Evolutionary conservation across 2,113 vertebrate genomes (phyloP), one percentile per base, ranked within the genome.

Genomic region (Puntigrus tetrazona): DNA sequence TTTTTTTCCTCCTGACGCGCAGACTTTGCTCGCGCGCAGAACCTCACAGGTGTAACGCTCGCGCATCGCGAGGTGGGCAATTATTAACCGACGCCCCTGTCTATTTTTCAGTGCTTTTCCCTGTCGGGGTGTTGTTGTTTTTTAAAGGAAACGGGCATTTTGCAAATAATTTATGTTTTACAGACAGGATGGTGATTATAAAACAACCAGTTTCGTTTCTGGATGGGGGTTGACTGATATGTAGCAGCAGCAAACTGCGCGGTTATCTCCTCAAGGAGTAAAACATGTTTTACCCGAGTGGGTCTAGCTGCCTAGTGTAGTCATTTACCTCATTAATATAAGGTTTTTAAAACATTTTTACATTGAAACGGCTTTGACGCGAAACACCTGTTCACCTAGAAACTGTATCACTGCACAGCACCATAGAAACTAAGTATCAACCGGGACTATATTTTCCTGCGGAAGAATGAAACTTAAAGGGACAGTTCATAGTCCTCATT

Each of bases 31-130:
- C 83, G 61, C 82, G 52, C 84, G 29, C 57, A 84, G 61, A n/a
- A 45, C 27, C 38, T 80, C 67, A 87, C 88, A 89, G 90, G 88
- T 91, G 88, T 81, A 87, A 81, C 25, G 65, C 79, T 77, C 74
- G 70, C 84, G 84, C 86, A 76, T 86, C 57, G 74, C 50, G 76
- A 31, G 76, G 59, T 78, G 29, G 80, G 70, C 83, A 90, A 88
- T 90, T 47, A 91, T 87, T 91, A 84, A 90, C 80, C 20, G 63
- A 50, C 88, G 73, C 27, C 27, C 74, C 63, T 57, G 41, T 81
- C 10, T 85, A 29, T 70, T 31, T 25, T 31, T 27, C 11, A 25
- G 50, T 50, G 34, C n/a, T 76, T 65, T 63, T 18, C 78, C 52
- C 52, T 84, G 25, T 18, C 20, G 18, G 2, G 11, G 34, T 25